phyloP scores from a whole-genome alignment of 2,888 invertebrate species.

The Malthinus seriepunctatus region DNA sequence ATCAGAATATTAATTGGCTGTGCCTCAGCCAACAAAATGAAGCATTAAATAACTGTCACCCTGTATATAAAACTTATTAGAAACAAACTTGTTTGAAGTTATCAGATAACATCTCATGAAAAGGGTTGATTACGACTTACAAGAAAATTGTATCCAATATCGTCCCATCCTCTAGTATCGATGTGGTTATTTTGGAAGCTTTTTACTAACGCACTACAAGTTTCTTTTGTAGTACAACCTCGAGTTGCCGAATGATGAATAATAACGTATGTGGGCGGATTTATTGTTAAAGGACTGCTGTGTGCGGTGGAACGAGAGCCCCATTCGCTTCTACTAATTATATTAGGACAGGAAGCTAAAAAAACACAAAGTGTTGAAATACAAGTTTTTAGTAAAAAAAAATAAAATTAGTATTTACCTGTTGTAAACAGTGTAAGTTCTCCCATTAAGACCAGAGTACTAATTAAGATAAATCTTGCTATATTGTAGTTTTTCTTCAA shows the following conservation, averaged over 20 bases:
- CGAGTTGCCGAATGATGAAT: constrained; percentile 50
- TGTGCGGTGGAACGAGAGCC: constrained; percentile 41
- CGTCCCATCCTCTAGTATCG: constrained; percentile 35
- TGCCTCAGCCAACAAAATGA: no score
- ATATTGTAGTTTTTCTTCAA: no score
- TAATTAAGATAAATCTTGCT: no score
- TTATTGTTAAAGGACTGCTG: neutral
- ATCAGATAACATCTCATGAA: no score
- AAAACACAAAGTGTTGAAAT: neutral
- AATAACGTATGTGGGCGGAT: constrained; percentile 42
- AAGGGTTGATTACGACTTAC: constrained; percentile 23
- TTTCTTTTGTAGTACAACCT: constrained; percentile 43
- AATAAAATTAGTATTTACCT: neutral
- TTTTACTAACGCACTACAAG: constrained; percentile 46
- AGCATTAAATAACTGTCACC: no score
- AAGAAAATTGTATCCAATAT: constrained; percentile 42
- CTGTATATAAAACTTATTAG: no score
- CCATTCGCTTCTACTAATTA: constrained; percentile 47
- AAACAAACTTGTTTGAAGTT: no score
- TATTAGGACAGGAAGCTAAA: constrained; percentile 31
- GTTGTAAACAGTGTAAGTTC: neutral
- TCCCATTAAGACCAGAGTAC: neutral
- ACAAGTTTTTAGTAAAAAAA: no score
- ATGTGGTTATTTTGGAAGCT: constrained; percentile 45
- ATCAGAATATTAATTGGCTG: no score